Base-by-base conservation (phyloP, 2,797 vertebrate genomes). In the Triplophysa bombifrons region DNA sequence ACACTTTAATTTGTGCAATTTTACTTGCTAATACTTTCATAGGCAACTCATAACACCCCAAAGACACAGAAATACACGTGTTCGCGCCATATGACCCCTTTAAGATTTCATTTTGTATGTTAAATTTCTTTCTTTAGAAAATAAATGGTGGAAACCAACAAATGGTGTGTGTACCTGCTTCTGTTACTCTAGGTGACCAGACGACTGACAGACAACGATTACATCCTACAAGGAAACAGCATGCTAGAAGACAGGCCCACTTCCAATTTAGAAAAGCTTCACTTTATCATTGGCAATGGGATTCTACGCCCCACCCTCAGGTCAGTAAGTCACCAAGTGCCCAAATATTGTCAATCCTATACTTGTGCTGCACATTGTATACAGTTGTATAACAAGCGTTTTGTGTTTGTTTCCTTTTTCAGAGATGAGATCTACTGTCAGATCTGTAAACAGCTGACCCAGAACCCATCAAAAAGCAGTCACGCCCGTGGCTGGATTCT, bases 341-440 rank as follows among this genome's bases (percentile, higher is more conserved):
- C 11, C 41, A 53, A 44, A n/a, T 44, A 1, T 17, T 64, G 44
- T 7, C 58, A 25, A 48, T 12, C 11, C 12, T 68, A 8, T 25
- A 22, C 19, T 6, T 19, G n/a, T 66, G 66, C 30, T 53, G 63
- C 53, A 46, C 19, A 19, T 16, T 68, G 13, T 19, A 38, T 41
- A 11, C 38, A 14, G 64, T 14, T 22, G 19, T 25, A 41, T 63
- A 7, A 44, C 3, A 34, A 34, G 4, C 50, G 69, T 10, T 16
- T 19, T 64, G 34, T 64, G 3, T 16, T 19, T 72, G 22, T 80
- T 58, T 82, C 22, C 44, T 25, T n/a, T 75, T 16, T 46, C 73
- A 99, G 97, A 89, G 97, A 99, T 88, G 98, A 99, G 92, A 98
- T 99, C 88, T 99, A 99, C 85, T 99, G 98, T 91, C 98, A 99